Evolutionary conservation across 1,140 invertebrate genomes (phyloP).

Genomic region (Pseudomyrmex pallidus): DNA sequence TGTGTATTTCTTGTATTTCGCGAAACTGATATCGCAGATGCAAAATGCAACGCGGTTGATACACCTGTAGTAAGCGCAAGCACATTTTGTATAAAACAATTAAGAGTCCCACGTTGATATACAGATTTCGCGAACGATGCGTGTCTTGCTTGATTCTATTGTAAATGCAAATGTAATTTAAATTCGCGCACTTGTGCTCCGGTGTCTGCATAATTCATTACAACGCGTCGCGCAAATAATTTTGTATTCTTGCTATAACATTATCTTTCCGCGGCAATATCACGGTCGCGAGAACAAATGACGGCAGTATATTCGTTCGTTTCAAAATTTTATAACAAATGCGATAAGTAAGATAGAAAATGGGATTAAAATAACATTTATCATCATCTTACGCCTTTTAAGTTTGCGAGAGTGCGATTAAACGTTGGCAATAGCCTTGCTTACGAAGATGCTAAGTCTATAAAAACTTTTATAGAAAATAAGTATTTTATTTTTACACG

Average conservation of each 20-base stretch:
- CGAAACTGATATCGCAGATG: background rate
- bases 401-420: background rate
- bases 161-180: slow-evolving; percentile 1
- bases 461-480: background rate
- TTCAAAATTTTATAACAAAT: slow-evolving; percentile 5
- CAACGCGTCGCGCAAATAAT: slow-evolving; percentile 16
- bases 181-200: background rate
- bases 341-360: slow-evolving; percentile 40
- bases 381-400: background rate
- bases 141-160: background rate
- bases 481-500: background rate
- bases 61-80: background rate
- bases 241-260: background rate
- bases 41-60: background rate
- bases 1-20: background rate
- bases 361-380: slow-evolving; percentile 24
- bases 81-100: background rate
- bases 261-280: slow-evolving; percentile 6
- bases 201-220: slow-evolving; percentile 41
- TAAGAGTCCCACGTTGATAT: background rate
- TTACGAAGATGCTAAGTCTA: background rate
- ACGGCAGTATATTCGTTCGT: slow-evolving; percentile 3
- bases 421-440: background rate
- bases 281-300: slow-evolving; percentile 21
- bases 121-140: background rate